Base-by-base conservation (phyloP, 2,797 vertebrate genomes). In the Ateles fusciceps region DNA sequence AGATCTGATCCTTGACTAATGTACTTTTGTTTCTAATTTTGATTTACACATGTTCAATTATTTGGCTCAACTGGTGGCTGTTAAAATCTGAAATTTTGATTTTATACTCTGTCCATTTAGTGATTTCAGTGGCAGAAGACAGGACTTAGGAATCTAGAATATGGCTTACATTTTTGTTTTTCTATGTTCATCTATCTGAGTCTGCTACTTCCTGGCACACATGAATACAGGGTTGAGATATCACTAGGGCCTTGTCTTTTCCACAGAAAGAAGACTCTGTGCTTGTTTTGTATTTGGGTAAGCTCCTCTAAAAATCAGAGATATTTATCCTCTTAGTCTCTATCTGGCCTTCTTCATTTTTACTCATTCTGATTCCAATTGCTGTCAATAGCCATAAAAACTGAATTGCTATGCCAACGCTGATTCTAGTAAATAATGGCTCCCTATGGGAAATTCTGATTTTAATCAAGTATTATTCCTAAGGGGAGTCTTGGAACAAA, bases 21-120 rank as follows among this genome's bases (percentile, higher is more conserved):
- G 22, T 71, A 88, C 83, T 94, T 92, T 88, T 84, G 64, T 96
- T 81, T 90, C 61, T 86, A 93, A 86, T 74, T 90, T 44, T 94
- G 39, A 84, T 50, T 92, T 88, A 83, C 33, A 57, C 3, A 52
- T 26, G 19, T 24, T 88, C 22, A 72, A 33, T 80, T 84, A 78
- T 36, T 50, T 79, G 36, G 59, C 24, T 50, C 80, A 36, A 26
- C 5, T 88, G 24, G 57, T 61, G 28, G 64, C 74, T 50, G 26
- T 50, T 36, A 87, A 30, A 87, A 88, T 78, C 21, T 59, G 57
- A 94, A 30, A 30, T 78, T 91, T 94, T 17, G 15, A 91, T 36
- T 83, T 83, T 84, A 87, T 36, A 50, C 57, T 76, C 57, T 88
- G 36, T 21, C 9, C 42, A 83, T 36, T 80, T 75, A 76, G 57